Base-by-base conservation (phyloP, 2,888 invertebrate species). In the Drosophila longiperda region DNA sequence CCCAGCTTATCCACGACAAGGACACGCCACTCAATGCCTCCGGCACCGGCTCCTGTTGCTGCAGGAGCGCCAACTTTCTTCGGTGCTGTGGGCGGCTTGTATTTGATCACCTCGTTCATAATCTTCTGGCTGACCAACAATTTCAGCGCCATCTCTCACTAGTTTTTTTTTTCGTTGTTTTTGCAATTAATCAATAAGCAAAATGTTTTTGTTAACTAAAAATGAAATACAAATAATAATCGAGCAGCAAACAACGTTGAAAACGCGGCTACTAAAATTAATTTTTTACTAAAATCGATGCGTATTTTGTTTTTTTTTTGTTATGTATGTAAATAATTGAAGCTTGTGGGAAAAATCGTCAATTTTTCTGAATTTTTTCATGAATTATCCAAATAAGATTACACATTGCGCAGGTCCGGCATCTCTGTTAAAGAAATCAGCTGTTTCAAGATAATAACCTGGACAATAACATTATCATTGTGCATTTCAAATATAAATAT, bases 91-190 rank as follows among this genome's bases (percentile, higher is more conserved):
- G 96, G 95, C 75, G 95, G 95, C 93, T 97, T 97, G 90, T 97
- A 96, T 93, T 96, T 96, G 92, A 99, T 98, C 91, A 99, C 99
- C 94, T 99, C 99, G 93, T 98, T 98, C 97, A 99, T 97, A 93
- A 99, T 98, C 95, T 99, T 97, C 94, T 96, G 96, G 81, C 97
- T 97, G 92, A 97, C 97, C 93, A 96, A 95, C 93, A 95, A 96
- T 95, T 97, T 97, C 92, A 97, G 95, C 94, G 97, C 97, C 97
- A 97, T 97, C 94, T 91, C 90, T 53, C 54, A 50, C 33, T 57
- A 32, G 26, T 17, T 26, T 54, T 62, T 70, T 23, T 54, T 62
- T 70, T 59, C 48, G 49, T 64, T 66, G 50, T 69, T 54, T 38
- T 26, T 55, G 59, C 48, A 38, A 62, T 32, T 11, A 65, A 59